phyloP scores from a whole-genome alignment of 1,140 invertebrate genomes.

The Zaprionus taronus region DNA sequence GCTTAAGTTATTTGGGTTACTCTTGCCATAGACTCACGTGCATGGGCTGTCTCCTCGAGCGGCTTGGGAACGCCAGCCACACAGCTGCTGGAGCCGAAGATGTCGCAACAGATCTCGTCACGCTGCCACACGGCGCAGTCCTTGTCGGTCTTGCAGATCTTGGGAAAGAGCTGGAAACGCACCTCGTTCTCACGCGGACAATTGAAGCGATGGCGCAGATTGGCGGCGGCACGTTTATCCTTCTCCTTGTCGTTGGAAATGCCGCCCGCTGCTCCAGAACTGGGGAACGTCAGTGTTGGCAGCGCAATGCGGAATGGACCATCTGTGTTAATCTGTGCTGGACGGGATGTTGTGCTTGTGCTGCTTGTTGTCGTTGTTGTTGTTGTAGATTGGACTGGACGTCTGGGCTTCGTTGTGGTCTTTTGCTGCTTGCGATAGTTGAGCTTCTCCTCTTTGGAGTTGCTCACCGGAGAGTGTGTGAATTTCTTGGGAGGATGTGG shows the following conservation, averaged over 20 bases:
- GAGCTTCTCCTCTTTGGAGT: slow-evolving; percentile 83
- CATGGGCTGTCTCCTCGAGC: slow-evolving; percentile 85
- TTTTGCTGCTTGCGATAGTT: slow-evolving; percentile 74
- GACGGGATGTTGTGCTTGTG: slow-evolving; percentile 58
- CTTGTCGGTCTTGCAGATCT: slow-evolving; percentile 86
- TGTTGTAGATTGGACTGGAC: slow-evolving; percentile 45
- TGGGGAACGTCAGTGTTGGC: slow-evolving; percentile 78
- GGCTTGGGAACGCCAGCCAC: slow-evolving; percentile 86
- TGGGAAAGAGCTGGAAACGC: slow-evolving; percentile 85
- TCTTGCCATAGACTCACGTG: slow-evolving; percentile 85
- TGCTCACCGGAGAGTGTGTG: slow-evolving; percentile 80
- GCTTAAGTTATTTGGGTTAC: background rate
- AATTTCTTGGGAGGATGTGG: slow-evolving; percentile 85
- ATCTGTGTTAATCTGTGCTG: slow-evolving; percentile 50
- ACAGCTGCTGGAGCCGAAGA: slow-evolving; percentile 85
- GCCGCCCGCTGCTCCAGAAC: slow-evolving; percentile 45
- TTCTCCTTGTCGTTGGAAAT: slow-evolving; percentile 67
- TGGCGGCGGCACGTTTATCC: slow-evolving; percentile 61
- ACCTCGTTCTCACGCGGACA: slow-evolving; percentile 85
- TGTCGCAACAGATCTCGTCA: slow-evolving; percentile 86
- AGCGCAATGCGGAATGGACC: slow-evolving; percentile 80
- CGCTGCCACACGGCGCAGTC: slow-evolving; percentile 86
- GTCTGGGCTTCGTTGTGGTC: slow-evolving; percentile 46
- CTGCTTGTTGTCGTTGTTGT: slow-evolving; percentile 55
- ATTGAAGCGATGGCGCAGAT: slow-evolving; percentile 75